Base-by-base conservation (phyloP, 1,140 invertebrate genomes). In the Euura lappo region DNA sequence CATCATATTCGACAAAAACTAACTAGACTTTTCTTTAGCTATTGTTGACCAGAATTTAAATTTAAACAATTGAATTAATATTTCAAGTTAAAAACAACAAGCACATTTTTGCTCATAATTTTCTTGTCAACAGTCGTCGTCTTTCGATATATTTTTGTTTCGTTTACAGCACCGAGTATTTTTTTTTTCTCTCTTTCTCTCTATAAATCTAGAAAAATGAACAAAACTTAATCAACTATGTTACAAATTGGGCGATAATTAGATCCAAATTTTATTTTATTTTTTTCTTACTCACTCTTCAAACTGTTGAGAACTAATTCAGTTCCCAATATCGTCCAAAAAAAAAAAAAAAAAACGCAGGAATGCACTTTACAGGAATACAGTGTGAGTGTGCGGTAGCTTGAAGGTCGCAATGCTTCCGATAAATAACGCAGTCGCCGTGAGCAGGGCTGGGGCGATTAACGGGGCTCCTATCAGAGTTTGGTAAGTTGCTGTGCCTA, bases 351-450 rank as follows among this genome's bases (percentile, higher is more conserved):
- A 28, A 28, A 0, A 28, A 1, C 28, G 60, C 28, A 28, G 28
- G 3, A 3, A 43, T 51, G 64, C 71, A 72, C 60, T 70, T 85
- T 83, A 85, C 74, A 85, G 80, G 74, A 84, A 86, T 72, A 85
- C 84, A 65, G 79, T 80, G 76, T 84, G 82, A 74, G 84, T 85
- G 70, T 85, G 82, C 72, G 84, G 83, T 77, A 86, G 80, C 78
- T 85, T 81, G 44, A 85, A 78, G n/a, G 82, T 84, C 46, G 79
- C 78, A n/a, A 82, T 75, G 74, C 84, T 86, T 6, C 80, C 82
- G 65, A 84, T 79, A 28, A 85, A 68, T 68, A 86, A 71, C 44
- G 76, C 77, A 47, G 78, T 75, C n/a, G 82, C 83, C 43, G 84
- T 84, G 60, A 86, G 71, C 45, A 86, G 66, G 71, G 84, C 79